Evolutionary conservation across 2,888 invertebrate genomes (phyloP).

Genomic region (Noctua comes): DNA sequence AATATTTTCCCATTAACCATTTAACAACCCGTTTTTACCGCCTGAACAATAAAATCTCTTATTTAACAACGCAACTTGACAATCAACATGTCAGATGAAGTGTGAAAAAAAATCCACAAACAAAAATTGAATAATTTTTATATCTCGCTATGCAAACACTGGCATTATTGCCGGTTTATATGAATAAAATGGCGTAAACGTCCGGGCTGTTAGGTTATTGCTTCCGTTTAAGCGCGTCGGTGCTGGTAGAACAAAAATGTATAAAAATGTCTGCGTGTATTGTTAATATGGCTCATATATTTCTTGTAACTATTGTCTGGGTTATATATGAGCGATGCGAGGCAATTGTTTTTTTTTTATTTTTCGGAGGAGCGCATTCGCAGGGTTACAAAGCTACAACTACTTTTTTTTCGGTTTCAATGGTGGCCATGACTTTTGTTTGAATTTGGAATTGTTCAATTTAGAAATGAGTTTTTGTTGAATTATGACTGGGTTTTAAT

Average conservation of each 20-base stretch:
- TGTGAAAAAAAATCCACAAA: conserved; percentile 60
- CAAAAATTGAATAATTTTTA: conserved; percentile 73
- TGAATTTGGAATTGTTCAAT: conserved; percentile 63
- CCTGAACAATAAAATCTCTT: conserved; percentile 39
- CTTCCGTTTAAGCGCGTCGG: conserved; percentile 75
- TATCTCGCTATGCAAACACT: conserved; percentile 71
- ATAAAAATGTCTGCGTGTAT: conserved; percentile 73
- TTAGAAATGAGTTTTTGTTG: conserved; percentile 64
- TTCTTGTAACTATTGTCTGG: conserved; percentile 75
- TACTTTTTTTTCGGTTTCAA: conserved; percentile 61
- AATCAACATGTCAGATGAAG: conserved; percentile 60
- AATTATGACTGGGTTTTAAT: conserved; percentile 59
- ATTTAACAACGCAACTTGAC: conserved; percentile 51
- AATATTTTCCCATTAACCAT: conserved; percentile 19
- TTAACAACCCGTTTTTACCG: conserved; percentile 41
- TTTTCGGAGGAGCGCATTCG: conserved; percentile 58
- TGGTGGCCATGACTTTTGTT: conserved; percentile 60
- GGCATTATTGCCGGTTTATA: conserved; percentile 74
- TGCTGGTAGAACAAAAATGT: conserved; percentile 67
- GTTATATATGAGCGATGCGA: conserved; percentile 65
- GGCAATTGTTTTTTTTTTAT: conserved; percentile 69
- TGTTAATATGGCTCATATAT: conserved; percentile 74
- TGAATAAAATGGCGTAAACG: conserved; percentile 74
- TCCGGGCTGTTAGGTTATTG: conserved; percentile 78
- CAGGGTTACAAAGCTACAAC: conserved; percentile 57